Conservation (phyloP, 2,797 vertebrate species). For the Acrossocheilus fasciatus region DNA sequence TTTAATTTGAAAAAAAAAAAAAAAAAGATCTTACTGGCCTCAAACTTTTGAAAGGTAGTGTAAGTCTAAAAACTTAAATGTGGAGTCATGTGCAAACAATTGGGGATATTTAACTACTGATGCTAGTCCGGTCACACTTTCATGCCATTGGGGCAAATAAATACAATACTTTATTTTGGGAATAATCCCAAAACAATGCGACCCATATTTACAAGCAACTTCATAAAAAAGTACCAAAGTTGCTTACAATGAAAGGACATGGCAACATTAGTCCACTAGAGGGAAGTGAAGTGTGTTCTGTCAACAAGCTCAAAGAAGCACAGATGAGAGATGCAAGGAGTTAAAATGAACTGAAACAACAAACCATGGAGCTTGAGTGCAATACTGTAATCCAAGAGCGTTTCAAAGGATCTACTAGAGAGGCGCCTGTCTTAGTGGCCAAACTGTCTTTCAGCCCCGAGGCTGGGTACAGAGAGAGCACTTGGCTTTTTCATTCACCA, state of each 20-base stretch:
- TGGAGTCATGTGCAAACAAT: not conserved
- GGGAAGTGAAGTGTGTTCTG: not conserved
- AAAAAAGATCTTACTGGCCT: not conserved
- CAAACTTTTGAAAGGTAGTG: not conserved
- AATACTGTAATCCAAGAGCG: constrained; percentile 44
- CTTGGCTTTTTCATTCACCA: constrained; percentile 38
- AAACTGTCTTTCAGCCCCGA: constrained; percentile 29
- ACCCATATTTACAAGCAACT: not conserved
- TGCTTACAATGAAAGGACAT: not conserved
- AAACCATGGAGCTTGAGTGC: constrained; percentile 34
- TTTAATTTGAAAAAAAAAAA: not conserved
- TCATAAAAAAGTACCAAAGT: not conserved
- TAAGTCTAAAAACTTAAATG: not conserved
- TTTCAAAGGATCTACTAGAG: constrained; percentile 37
- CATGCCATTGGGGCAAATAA: not conserved
- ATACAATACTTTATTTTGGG: not conserved
- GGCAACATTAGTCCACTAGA: constrained; percentile 25
- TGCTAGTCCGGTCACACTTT: not conserved
- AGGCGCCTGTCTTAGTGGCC: constrained; percentile 39
- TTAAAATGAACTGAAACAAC: constrained; percentile 38
- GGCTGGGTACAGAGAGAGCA: constrained; percentile 9
- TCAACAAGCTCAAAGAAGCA: not conserved
- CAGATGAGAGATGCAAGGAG: not conserved
- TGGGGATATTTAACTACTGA: not conserved
- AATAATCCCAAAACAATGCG: not conserved